Base-by-base conservation (phyloP, 2,797 vertebrate genomes). In the Sphaeramia orbicularis region DNA sequence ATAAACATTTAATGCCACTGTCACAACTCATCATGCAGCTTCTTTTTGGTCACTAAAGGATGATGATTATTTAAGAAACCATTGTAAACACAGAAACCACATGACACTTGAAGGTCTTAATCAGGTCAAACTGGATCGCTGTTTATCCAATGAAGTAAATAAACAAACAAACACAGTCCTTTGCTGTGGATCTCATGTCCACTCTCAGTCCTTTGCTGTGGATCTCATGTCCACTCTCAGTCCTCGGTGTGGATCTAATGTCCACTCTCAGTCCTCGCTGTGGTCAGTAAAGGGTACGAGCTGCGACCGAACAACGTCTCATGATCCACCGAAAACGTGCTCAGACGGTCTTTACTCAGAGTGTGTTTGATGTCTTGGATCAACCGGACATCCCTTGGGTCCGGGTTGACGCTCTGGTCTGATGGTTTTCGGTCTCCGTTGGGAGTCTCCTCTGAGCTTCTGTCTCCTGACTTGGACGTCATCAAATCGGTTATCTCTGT, bases 221-320 rank as follows among this genome's bases (percentile, higher is more conserved):
- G n/a, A n/a, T n/a, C n/a, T n/a, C n/a, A n/a, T n/a, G n/a, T n/a
- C n/a, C n/a, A n/a, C n/a, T n/a, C n/a, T n/a, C n/a, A n/a, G n/a
- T n/a, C n/a, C n/a, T n/a, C n/a, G n/a, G n/a, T n/a, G n/a, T n/a
- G n/a, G n/a, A n/a, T n/a, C 74, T 89, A 92, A 78, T 88, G 90
- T 57, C 81, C 80, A 45, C 82, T 89, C 51, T 91, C 89, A 0
- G 86, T 79, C 15, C 62, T 77, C 4, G 85, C 72, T n/a, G 86
- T 50, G 1, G 79, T 66, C 78, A 89, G 65, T 64, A 87, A 57
- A 59, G 90, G 81, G 62, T 92, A 80, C 1, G 90, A 86, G 18
- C 77, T 79, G 15, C 10, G 85, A 27, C 70, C 80, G 21, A 93
- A 90, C 71, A 87, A n/a, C 0, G 84, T 61, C 44, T 89, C 88